A percentile compares a stretch with the other conserved stretches of the same genome.
Evolutionary conservation across 2,888 invertebrate species (phyloP).

Genomic region (Lucinisca nassula): DNA sequence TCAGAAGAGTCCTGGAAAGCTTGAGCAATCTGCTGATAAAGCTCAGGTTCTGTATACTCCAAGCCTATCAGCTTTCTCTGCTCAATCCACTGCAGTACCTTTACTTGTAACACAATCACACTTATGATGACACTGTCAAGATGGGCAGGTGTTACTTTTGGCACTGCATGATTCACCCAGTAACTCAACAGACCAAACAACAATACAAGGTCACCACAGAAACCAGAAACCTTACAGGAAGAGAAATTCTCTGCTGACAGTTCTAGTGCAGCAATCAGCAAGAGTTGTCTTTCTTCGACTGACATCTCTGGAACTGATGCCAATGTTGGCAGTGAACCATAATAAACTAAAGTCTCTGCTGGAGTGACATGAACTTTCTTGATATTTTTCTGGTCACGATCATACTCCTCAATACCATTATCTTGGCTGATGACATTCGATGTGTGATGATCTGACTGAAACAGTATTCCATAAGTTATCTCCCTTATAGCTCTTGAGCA

Average conservation of each 20-base stretch:
- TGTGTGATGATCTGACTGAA: neutral
- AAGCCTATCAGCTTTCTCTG: constrained; percentile 34
- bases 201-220: constrained; percentile 17
- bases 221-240: neutral
- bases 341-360: neutral
- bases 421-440: constrained; percentile 3
- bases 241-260: neutral
- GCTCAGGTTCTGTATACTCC: constrained; percentile 26
- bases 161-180: constrained; percentile 78
- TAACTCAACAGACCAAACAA: constrained; percentile 62
- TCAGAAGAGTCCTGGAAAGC: constrained; percentile 21
- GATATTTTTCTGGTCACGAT: constrained; percentile 74
- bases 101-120: constrained; percentile 58
- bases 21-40: constrained; percentile 42
- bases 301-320: constrained; percentile 38
- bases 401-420: constrained; percentile 77
- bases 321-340: constrained; percentile 65
- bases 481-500: constrained; percentile 80
- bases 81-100: constrained; percentile 52
- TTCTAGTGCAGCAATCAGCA: neutral
- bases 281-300: constrained; percentile 13
- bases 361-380: constrained; percentile 72
- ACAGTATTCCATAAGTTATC: constrained; percentile 83
- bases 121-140: constrained; percentile 69
- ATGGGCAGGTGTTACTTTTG: constrained; percentile 71